These are phyloP conservation scores for Cryptotis parvus DNA, from an alignment of 2,113 vertebrate genomes.

Conservation along the genomic window DNA sequence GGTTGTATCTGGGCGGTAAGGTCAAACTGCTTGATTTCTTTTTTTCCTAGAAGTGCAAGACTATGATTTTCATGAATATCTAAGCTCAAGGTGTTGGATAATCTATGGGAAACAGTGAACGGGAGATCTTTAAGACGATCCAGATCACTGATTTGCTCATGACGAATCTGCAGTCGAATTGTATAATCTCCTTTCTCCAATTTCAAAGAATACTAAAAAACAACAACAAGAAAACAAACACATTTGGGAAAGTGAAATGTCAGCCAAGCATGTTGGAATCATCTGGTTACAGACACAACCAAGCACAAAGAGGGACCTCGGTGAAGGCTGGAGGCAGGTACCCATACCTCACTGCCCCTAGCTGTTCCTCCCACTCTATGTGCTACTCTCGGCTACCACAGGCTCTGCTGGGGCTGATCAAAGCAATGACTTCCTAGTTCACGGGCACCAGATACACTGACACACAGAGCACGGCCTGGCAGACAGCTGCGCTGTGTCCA, in stretches of 20 bases:
- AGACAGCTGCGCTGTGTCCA: not conserved
- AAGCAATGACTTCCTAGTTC: not conserved
- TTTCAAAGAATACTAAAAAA: conserved; percentile 96
- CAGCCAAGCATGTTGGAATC: not conserved
- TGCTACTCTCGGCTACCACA: not conserved
- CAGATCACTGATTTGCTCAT: conserved; percentile 96
- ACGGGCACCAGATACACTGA: not conserved
- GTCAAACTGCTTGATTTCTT: conserved; percentile 96
- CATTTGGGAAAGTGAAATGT: conserved; percentile 46
- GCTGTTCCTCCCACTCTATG: not conserved
- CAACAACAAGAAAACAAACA: conserved; percentile 42
- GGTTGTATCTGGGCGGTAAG: conserved; percentile 92
- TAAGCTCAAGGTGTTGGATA: conserved; percentile 94
- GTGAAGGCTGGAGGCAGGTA: not conserved
- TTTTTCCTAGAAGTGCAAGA: conserved; percentile 95
- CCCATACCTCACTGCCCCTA: not conserved
- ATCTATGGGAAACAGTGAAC: conserved; percentile 96
- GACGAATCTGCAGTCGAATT: conserved; percentile 96
- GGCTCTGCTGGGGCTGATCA: not conserved
- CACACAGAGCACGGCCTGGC: not conserved
- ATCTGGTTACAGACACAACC: too few relatives aligned
- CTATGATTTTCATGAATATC: conserved; percentile 97
- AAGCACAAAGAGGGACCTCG: too few relatives aligned
- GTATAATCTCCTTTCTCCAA: conserved; percentile 99
- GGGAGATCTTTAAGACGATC: conserved; percentile 98